Conservation (phyloP, 2,888 invertebrate genomes). For the Arge pagana region DNA sequence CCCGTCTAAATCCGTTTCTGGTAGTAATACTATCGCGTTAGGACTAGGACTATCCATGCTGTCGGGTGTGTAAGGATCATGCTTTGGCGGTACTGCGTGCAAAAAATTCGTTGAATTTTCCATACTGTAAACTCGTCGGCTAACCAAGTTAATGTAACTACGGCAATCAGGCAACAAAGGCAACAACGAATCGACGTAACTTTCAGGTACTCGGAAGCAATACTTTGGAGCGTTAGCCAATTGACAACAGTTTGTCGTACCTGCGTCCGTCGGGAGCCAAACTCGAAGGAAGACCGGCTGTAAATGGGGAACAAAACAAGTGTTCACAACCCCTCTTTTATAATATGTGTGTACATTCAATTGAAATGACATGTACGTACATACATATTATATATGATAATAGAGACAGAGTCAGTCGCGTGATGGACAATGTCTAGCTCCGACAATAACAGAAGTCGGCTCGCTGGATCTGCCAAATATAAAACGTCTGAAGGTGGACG, state of each 20-base stretch:
- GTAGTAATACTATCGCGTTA: slow-evolving; percentile 40
- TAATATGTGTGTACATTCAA: too few relatives aligned
- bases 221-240: slow-evolving; percentile 46
- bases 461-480: too few relatives aligned
- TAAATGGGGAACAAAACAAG: slow-evolving; percentile 53
- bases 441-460: too few relatives aligned
- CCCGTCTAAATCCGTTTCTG: slow-evolving; percentile 32
- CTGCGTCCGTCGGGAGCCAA: slow-evolving; percentile 74
- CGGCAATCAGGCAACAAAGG: slow-evolving; percentile 54
- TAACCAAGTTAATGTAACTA: slow-evolving; percentile 58
- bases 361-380: slow-evolving; percentile 16
- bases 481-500: too few relatives aligned
- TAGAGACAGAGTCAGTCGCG: too few relatives aligned
- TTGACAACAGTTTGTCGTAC: slow-evolving; percentile 72
- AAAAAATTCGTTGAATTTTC: slow-evolving; percentile 60
- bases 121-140: slow-evolving; percentile 42
- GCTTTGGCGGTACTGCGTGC: slow-evolving; percentile 61
- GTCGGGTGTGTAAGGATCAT: slow-evolving; percentile 83
- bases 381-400: neutral
- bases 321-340: slow-evolving; percentile 36
- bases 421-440: too few relatives aligned
- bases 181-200: slow-evolving; percentile 46
- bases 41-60: slow-evolving; percentile 79
- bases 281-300: slow-evolving; percentile 82
- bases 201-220: slow-evolving; percentile 55